Conservation (phyloP, 2,797 vertebrate genomes). For the Kryptolebias ocellatus region DNA sequence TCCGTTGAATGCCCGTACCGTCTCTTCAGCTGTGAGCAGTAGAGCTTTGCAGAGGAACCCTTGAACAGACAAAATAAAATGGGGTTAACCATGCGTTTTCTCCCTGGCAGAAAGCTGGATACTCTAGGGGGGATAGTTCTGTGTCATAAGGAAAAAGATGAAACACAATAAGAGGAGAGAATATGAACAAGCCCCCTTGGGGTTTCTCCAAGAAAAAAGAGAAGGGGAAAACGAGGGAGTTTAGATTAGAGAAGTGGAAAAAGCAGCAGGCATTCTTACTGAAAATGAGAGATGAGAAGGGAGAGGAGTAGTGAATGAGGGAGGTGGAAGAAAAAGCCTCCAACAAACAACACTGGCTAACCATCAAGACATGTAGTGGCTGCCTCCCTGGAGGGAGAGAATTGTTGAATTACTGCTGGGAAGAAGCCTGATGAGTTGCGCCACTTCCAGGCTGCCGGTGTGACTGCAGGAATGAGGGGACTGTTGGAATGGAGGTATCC, state of each 20-base stretch:
- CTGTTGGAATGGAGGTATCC: constrained; percentile 57
- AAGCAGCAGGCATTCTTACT: constrained; percentile 53
- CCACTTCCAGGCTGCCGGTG: constrained; percentile 59
- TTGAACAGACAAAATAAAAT: constrained; percentile 79
- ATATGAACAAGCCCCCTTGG: constrained; percentile 77
- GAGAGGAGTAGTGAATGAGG: constrained; percentile 49
- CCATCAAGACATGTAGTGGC: constrained; percentile 58
- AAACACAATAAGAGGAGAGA: constrained; percentile 77
- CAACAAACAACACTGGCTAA: constrained; percentile 65
- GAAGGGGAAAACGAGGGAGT: constrained; percentile 53
- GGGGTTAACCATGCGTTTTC: constrained; percentile 81
- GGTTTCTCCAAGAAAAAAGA: constrained; percentile 59
- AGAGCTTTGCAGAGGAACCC: constrained; percentile 68
- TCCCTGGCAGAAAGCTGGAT: constrained; percentile 70
- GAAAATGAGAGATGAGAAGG: constrained; percentile 51
- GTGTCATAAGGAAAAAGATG: constrained; percentile 75
- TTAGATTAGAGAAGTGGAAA: constrained; percentile 73
- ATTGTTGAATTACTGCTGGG: constrained; percentile 65
- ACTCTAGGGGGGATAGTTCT: constrained; percentile 71
- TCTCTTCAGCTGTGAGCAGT: constrained; percentile 49
- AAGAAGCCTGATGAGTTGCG: constrained; percentile 61
- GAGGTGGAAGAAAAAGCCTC: constrained; percentile 43
- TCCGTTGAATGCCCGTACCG: constrained; percentile 44
- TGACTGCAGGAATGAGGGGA: constrained; percentile 54
- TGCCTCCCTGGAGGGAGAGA: constrained; percentile 60